A percentile compares a stretch with the other conserved stretches of the same genome.
Conservation (phyloP, 2,113 vertebrate genomes). For the Stictonetta naevosa region DNA sequence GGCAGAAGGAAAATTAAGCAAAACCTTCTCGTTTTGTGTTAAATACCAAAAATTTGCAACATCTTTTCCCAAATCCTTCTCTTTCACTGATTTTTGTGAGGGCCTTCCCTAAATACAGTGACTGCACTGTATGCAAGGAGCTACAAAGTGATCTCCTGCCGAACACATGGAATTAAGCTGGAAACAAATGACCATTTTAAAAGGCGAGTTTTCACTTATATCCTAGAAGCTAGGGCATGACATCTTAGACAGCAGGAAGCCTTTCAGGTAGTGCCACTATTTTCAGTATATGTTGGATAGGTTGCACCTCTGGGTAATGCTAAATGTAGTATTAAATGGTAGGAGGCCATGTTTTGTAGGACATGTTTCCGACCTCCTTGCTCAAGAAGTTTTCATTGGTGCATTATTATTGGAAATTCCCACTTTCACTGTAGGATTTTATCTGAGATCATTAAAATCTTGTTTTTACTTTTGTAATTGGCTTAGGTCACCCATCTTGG, state of each 20-base stretch:
- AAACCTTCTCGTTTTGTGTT: not conserved
- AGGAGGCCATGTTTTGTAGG: not conserved
- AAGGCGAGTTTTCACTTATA: not conserved
- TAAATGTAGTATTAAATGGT: not conserved
- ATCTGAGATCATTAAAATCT: not conserved
- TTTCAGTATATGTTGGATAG: not conserved
- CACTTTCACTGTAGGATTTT: slow-evolving; percentile 12
- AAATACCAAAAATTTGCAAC: not conserved
- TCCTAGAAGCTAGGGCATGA: not conserved
- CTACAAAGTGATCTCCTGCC: not conserved
- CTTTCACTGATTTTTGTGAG: not conserved
- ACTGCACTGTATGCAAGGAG: not conserved
- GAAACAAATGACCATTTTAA: not conserved
- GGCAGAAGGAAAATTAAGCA: too few relatives aligned
- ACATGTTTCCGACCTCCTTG: not conserved
- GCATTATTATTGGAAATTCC: not conserved
- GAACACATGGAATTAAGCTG: not conserved
- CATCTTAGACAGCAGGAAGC: not conserved
- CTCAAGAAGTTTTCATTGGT: not conserved
- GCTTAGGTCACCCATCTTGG: not conserved
- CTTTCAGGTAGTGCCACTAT: not conserved
- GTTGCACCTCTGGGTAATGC: not conserved
- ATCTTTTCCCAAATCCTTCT: not conserved
- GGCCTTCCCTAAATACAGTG: not conserved
- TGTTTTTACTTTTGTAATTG: slow-evolving; percentile 17